Conservation (phyloP, 1,140 invertebrate genomes). For the Caerostris extrusa region DNA sequence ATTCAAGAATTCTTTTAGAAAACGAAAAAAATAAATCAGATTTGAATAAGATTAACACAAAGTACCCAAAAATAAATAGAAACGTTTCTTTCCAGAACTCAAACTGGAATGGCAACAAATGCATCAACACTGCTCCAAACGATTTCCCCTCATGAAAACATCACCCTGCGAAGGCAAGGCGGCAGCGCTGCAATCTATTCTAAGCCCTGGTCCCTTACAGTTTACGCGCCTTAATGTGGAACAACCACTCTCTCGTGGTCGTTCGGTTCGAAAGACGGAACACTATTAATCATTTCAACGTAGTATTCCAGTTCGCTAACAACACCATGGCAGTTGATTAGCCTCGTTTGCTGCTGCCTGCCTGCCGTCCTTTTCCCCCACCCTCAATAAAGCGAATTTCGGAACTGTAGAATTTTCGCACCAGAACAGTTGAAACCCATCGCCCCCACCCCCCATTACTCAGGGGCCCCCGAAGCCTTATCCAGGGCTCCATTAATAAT, state of each 20-base stretch:
- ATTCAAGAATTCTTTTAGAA: too few relatives aligned
- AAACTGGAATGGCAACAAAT: too few relatives aligned
- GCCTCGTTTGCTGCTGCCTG: constrained; percentile 49
- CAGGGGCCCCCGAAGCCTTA: background rate
- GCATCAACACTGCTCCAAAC: too few relatives aligned
- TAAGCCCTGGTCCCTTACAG: background rate
- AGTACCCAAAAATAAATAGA: too few relatives aligned
- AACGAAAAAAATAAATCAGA: too few relatives aligned
- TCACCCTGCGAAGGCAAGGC: background rate
- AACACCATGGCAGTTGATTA: constrained; percentile 50
- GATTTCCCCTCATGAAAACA: background rate
- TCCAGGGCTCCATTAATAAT: constrained; percentile 48
- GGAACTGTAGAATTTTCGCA: constrained; percentile 10
- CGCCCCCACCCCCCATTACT: background rate
- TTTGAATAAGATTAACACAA: too few relatives aligned
- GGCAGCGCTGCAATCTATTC: background rate
- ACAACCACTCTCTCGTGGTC: background rate
- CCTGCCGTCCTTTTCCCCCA: background rate
- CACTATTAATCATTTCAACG: constrained; percentile 49
- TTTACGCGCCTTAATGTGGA: constrained; percentile 15
- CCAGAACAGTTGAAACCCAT: background rate
- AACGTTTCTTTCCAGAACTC: too few relatives aligned
- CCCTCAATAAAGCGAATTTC: constrained; percentile 57
- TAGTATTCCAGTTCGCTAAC: constrained; percentile 50
- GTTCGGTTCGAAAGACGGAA: background rate